Evolutionary conservation across 2,113 vertebrate species (phyloP).

Genomic region (Eptesicus fuscus): DNA sequence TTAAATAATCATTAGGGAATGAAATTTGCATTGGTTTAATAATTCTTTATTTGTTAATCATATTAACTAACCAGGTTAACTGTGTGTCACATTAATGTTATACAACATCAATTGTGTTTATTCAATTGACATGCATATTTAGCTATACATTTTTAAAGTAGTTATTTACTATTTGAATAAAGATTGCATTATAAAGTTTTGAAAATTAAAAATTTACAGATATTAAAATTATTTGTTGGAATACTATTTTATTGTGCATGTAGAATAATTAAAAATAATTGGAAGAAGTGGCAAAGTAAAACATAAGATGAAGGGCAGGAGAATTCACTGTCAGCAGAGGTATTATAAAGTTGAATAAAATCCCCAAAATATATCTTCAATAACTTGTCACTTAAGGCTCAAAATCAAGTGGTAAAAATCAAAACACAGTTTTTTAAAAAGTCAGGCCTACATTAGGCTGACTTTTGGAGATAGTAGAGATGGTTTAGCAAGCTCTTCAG

Average conservation of each 20-base stretch:
- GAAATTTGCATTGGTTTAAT: conserved; percentile 41
- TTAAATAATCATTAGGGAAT: conserved; percentile 42
- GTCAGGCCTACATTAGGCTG: neutral
- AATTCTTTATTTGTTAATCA: conserved; percentile 46
- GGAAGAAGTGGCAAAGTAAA: conserved; percentile 12
- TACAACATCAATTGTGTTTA: conserved; percentile 7
- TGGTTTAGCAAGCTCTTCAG: conserved; percentile 10
- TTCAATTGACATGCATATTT: neutral
- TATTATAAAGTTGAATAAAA: conserved; percentile 29
- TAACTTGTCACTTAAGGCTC: neutral
- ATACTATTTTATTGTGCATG: neutral
- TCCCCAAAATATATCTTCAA: neutral
- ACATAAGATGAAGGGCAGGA: conserved; percentile 2
- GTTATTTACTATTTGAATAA: neutral
- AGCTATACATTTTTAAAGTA: conserved; percentile 6
- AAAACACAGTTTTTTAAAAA: neutral
- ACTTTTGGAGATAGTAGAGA: neutral
- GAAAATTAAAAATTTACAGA: neutral
- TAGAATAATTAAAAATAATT: conserved; percentile 46
- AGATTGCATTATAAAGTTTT: neutral
- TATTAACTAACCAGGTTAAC: conserved; percentile 44
- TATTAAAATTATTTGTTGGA: neutral
- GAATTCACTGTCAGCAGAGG: conserved; percentile 17
- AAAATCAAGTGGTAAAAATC: conserved; percentile 31
- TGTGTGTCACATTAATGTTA: conserved; percentile 5